Evolutionary conservation across 2,888 invertebrate species (phyloP).

Genomic region (Peribatodes rhomboidaria): DNA sequence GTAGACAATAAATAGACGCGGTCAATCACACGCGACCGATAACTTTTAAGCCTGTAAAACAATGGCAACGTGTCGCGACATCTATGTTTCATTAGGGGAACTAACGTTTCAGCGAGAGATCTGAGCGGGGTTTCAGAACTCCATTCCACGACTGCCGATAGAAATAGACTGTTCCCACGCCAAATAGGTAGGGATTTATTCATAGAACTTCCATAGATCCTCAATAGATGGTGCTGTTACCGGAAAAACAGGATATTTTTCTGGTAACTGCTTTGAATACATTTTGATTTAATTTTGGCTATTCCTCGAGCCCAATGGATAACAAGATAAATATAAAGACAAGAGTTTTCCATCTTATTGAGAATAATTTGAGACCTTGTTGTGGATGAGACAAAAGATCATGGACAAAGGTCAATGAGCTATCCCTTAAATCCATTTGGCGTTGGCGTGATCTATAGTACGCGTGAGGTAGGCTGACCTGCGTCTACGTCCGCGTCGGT

Average conservation of each 20-base stretch:
- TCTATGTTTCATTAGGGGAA: constrained; percentile 36
- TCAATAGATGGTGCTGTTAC: constrained; percentile 27
- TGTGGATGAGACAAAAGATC: no score
- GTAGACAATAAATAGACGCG: constrained; percentile 28
- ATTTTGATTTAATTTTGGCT: no score
- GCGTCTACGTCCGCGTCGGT: no score
- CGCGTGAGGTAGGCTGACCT: no score
- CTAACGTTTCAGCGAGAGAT: constrained; percentile 33
- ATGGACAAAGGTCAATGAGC: no score
- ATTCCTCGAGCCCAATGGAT: no score
- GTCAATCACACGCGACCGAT: constrained; percentile 17
- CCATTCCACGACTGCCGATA: neutral
- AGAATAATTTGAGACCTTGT: no score
- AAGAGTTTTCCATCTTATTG: no score
- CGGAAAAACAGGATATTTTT: neutral
- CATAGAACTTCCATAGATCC: neutral
- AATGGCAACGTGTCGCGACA: constrained; percentile 28
- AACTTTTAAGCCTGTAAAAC: constrained; percentile 9
- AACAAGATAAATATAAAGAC: no score
- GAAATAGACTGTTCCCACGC: neutral
- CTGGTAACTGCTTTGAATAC: neutral
- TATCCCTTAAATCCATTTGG: no score
- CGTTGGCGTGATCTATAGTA: no score
- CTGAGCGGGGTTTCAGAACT: neutral
- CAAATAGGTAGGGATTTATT: neutral